Base-by-base conservation (phyloP, 2,888 invertebrate species). In the Tupiocoris notatus region DNA sequence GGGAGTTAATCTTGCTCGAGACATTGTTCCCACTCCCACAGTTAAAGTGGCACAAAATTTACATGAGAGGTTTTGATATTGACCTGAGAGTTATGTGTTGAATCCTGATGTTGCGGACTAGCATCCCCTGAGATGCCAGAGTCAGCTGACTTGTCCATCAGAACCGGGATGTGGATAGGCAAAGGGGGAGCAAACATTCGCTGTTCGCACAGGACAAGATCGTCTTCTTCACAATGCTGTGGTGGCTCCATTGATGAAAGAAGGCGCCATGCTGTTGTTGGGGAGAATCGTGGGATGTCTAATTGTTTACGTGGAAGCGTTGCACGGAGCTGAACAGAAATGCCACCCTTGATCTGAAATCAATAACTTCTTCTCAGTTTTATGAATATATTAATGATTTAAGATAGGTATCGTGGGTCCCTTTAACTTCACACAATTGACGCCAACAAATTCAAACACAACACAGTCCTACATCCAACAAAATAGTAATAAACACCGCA, bases 111-210 rank as follows among this genome's bases (percentile, higher is more conserved):
- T 62, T 82, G 81, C 3, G 88, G 88, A 76, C 88, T 88, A n/a
- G 88, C 90, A 82, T 93, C 93, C 0, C 92, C 93, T 0, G 92
- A 93, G 80, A 93, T 93, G 0, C 93, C 93, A 0, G 92, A 93
- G 84, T 94, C 93, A 0, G 92, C 93, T 0, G 92, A 92, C 83
- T 92, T 92, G 82, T 92, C 92, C 78, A 89, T 87, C 18, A 79
- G 77, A 61, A 71, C 82, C 80, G 80, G 81, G 76, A 75, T 79
- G 39, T 78, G 80, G 61, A 70, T 78, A 61, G 74, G 81, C 7
- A 71, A 77, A 18, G 77, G 79, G 20, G 81, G 81, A 54, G 80
- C 79, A 25, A 80, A 79, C 57, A 88, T 88, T 59, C 86, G 83
- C 77, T 87, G 88, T 81, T 87, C 88, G 77, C 86, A 83, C 80